Conservation (phyloP, 2,888 invertebrate species). For the Epiperipatus broadwayi region DNA sequence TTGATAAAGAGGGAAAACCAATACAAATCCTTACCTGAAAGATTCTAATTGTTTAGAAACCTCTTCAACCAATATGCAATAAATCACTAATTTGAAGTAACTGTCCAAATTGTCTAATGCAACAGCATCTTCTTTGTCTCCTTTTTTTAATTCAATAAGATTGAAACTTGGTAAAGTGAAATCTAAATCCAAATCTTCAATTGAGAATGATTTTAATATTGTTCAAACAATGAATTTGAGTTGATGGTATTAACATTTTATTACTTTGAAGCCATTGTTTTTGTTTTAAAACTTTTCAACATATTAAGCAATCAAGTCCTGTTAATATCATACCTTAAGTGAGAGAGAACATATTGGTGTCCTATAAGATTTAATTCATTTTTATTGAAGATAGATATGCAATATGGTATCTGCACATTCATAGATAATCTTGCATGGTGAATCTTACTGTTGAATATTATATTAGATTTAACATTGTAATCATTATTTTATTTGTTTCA, state of each 20-base stretch:
- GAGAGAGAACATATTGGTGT: no score
- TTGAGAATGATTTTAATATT: conserved; percentile 58
- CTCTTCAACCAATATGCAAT: conserved; percentile 89
- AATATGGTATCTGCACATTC: no score
- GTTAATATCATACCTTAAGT: no score
- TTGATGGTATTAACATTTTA: conserved; percentile 18
- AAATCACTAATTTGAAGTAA: conserved; percentile 74
- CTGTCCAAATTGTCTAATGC: conserved; percentile 81
- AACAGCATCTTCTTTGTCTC: conserved; percentile 71
- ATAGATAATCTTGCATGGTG: no score
- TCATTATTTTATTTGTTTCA: no score
- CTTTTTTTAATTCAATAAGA: conserved; percentile 73
- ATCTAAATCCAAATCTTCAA: conserved; percentile 75
- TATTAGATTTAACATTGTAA: no score
- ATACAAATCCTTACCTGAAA: conserved; percentile 88
- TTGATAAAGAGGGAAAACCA: conserved; percentile 72
- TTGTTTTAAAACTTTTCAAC: conserved; percentile 27
- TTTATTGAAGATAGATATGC: no score
- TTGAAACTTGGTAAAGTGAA: conserved; percentile 87
- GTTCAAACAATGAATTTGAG: conserved; percentile 25
- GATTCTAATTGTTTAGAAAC: conserved; percentile 93
- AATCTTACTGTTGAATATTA: no score
- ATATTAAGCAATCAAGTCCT: no score
- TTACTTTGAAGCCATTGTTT: conserved; percentile 27
- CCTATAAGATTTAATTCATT: no score